Evolutionary conservation across 2,888 invertebrate species (phyloP), one percentile per base, ranked within the genome.

Genomic region (Troglohyphantes excavatus): DNA sequence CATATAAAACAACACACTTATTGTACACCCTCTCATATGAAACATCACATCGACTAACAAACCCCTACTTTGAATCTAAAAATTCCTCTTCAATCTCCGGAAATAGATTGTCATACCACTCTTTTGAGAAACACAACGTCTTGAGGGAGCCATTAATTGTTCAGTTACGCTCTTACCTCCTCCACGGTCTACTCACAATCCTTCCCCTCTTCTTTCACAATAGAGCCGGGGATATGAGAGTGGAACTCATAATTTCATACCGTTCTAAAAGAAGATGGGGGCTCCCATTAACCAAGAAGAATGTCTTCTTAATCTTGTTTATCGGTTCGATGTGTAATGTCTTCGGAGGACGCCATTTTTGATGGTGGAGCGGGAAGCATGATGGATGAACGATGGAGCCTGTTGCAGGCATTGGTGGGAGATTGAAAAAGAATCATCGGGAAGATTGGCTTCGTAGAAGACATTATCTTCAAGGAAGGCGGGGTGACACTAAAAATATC

Each of bases 281-380:
- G 17, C 1, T 2, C 53, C 53, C 53, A 53, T 53, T 53, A 53
- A 53, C 17, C n/a, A 53, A n/a, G 53, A 53, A 53, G 53, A 53
- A 53, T 53, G 53, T n/a, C 53, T n/a, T 17, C 53, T n/a, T 53
- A 53, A 53, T 53, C 53, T 53, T 53, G 53, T 53, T 53, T 53
- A 53, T 53, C 53, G 53, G 53, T 53, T 53, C 53, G 53, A n/a
- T 53, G 53, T 53, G 53, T 53, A 53, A 53, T 53, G 53, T 13
- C 17, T 39, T 53, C 53, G 13, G 53, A 53, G 53, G 53, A 53
- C 53, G n/a, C 5, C 53, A 17, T n/a, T n/a, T 53, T 11, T n/a
- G 53, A 53, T 53, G 53, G 9, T 53, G 5, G 13, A 53, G 53
- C 5, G 53, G 53, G 7, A 39, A 39, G 39, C 17, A 53, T 53